phyloP scores from a whole-genome alignment of 2,113 vertebrate species.

The Excalfactoria chinensis region DNA sequence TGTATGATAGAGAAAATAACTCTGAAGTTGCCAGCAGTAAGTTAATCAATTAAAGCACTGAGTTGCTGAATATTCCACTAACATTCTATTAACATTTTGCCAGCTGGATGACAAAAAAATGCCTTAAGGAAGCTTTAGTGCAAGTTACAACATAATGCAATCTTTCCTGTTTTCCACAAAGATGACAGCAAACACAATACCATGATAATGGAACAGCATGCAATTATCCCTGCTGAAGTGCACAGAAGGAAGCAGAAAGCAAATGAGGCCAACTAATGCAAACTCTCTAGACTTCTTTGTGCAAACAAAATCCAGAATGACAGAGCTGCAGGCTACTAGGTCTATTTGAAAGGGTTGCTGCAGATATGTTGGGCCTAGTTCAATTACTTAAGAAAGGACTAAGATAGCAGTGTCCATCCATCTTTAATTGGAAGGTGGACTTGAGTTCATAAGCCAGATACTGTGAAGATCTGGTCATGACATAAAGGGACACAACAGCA shows the following conservation, averaged over 20 bases:
- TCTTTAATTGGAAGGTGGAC: not conserved
- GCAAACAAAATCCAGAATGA: slow-evolving; percentile 65
- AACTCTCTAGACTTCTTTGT: slow-evolving; percentile 33
- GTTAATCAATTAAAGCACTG: not conserved
- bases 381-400: slow-evolving; percentile 11
- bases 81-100: not conserved
- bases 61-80: not conserved
- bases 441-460: not conserved
- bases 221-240: slow-evolving; percentile 51
- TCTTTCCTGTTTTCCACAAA: slow-evolving; percentile 44
- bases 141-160: slow-evolving; percentile 20
- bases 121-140: slow-evolving; percentile 19
- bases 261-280: slow-evolving; percentile 57
- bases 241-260: slow-evolving; percentile 57
- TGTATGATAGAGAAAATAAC: not conserved
- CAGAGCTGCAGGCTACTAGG: slow-evolving; percentile 61
- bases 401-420: not conserved
- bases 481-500: not conserved
- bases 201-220: slow-evolving; percentile 14
- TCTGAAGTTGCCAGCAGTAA: not conserved
- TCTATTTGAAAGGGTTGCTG: slow-evolving; percentile 34
- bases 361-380: not conserved
- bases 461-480: not conserved
- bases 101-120: not conserved
- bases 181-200: slow-evolving; percentile 43